Evolutionary conservation across 1,140 invertebrate species (phyloP), one percentile per base, ranked within the genome.

Genomic region (Contarinia nasturtii): DNA sequence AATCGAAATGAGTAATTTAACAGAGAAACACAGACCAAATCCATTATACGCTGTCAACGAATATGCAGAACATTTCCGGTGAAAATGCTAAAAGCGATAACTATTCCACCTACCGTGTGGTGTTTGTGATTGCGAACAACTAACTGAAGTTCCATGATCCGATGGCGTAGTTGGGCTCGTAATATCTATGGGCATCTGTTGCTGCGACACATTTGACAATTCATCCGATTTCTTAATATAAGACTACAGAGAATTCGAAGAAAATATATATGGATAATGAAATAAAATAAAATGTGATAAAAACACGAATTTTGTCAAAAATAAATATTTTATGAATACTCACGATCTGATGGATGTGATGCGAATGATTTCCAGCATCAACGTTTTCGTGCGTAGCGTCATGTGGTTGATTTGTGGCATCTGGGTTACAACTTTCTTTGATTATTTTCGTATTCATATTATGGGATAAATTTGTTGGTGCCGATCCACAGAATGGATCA

Each of bases 331-430:
- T 3, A 43, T 4, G 7, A 18, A 44, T 21, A 44, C 14, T 63
- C 61, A 63, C 60, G 61, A 62, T 63, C 61, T 63, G 61, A 59
- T 63, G 63, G 7, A 48, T 33, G n/a, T 48, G 46, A 55, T 63
- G 61, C 48, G 60, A 58, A 53, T 55, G 56, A 45, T 61, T 55
- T 40, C 51, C 56, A 38, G 57, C 60, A 33, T 63, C 61, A 47
- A 63, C 46, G 42, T 49, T 52, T 54, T 63, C 61, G 12, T 33
- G 33, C 12, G 48, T 45, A 19, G 60, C 58, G 44, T 63, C 61
- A 33, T 27, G 43, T 27, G 27, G 27, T 51, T 63, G 61, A 7
- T 57, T 59, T 37, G 60, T 58, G 19, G 53, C 54, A 11, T 63
- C 60, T 8, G 62, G 49, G 18, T 62, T 59, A n/a, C 52, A 51